phyloP scores from a whole-genome alignment of 2,113 vertebrate genomes.

The Labeo catla region DNA sequence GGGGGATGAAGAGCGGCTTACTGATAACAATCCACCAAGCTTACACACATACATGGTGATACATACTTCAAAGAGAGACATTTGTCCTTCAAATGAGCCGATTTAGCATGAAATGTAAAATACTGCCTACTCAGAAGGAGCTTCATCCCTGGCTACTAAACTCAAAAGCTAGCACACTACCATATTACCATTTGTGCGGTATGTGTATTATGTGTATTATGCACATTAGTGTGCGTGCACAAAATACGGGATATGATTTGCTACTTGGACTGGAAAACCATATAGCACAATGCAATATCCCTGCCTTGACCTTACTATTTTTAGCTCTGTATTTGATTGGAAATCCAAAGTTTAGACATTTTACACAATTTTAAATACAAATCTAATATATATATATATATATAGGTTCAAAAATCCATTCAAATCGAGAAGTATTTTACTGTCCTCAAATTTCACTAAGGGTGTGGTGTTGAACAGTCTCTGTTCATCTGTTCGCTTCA shows the following conservation, averaged over 20 bases:
- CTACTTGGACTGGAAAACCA: background rate
- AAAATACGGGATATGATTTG: background rate
- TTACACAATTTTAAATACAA: too few relatives aligned
- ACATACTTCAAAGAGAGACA: background rate
- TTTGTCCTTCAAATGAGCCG: slow-evolving; percentile 4
- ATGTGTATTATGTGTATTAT: background rate
- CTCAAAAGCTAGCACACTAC: background rate
- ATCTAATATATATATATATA: too few relatives aligned
- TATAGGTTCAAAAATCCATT: too few relatives aligned
- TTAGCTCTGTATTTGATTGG: too few relatives aligned
- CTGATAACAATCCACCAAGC: slow-evolving; percentile 39
- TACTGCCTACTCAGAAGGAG: background rate
- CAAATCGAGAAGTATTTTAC: too few relatives aligned
- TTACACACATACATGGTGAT: slow-evolving; percentile 11
- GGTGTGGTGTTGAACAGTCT: too few relatives aligned
- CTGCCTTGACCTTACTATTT: background rate
- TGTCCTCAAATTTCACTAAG: too few relatives aligned
- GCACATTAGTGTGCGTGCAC: background rate
- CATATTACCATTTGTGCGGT: background rate
- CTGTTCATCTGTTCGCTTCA: too few relatives aligned
- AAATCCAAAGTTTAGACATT: too few relatives aligned
- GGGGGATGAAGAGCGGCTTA: slow-evolving; percentile 47
- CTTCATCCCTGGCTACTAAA: background rate
- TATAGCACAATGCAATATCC: background rate
- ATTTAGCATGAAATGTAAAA: background rate